phyloP scores from a whole-genome alignment of 2,888 invertebrate genomes.

The Galeopsomyia nigrocyanea region DNA sequence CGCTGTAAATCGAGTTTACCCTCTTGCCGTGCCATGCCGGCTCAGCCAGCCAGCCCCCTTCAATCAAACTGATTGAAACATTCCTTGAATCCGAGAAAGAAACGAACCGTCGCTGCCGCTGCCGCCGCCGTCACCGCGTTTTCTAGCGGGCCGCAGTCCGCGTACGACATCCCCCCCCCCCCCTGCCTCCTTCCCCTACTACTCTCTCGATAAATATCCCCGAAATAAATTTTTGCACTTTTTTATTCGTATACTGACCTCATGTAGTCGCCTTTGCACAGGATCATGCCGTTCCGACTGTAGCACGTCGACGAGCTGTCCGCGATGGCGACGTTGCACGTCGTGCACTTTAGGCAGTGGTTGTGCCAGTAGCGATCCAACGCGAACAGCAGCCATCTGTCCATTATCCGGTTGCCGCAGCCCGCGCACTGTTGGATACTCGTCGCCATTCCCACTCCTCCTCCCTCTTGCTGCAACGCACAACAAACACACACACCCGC shows the following conservation, averaged over 20 bases:
- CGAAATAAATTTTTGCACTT: neutral
- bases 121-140: conserved; percentile 21
- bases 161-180: conserved; percentile 43
- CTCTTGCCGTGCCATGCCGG: conserved; percentile 67
- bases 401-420: conserved; percentile 92
- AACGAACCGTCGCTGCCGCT: conserved; percentile 59
- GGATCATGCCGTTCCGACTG: conserved; percentile 92
- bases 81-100: conserved; percentile 69
- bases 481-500: conserved; percentile 36
- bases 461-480: conserved; percentile 63
- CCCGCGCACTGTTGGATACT: conserved; percentile 87
- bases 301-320: conserved; percentile 94
- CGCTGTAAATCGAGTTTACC: conserved; percentile 69
- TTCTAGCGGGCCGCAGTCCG: conserved; percentile 29
- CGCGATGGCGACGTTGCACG: conserved; percentile 89
- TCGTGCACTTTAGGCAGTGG: conserved; percentile 93
- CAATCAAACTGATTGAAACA: conserved; percentile 70
- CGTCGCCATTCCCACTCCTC: conserved; percentile 63
- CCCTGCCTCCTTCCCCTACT: conserved; percentile 19
- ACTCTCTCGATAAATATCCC: neutral
- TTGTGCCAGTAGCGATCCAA: conserved; percentile 97
- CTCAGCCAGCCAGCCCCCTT: conserved; percentile 56
- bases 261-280: conserved; percentile 95
- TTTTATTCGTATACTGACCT: conserved; percentile 76
- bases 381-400: conserved; percentile 91